Evolutionary conservation across 2,113 vertebrate genomes (phyloP).

Genomic region (Heterotilapia buettikoferi): DNA sequence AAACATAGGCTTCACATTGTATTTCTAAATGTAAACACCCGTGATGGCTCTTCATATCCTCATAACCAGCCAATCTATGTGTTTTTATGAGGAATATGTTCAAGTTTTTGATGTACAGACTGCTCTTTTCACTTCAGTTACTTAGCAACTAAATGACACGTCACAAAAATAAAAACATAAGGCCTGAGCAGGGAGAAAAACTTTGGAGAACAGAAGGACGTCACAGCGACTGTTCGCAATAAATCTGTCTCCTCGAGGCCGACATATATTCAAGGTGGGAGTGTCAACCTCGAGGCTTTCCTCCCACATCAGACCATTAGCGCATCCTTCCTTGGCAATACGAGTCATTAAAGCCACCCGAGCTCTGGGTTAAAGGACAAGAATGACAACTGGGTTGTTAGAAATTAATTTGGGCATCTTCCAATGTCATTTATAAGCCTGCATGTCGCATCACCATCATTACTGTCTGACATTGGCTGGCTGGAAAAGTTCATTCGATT

Average conservation of each 20-base stretch:
- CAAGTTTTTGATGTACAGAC: background rate
- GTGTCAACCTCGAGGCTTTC: background rate
- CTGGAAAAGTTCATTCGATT: background rate
- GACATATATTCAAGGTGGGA: background rate
- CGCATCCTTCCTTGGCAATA: background rate
- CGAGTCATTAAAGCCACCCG: background rate
- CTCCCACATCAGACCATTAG: background rate
- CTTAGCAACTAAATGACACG: slow-evolving; percentile 30
- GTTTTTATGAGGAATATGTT: background rate
- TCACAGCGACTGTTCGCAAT: background rate
- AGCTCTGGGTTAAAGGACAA: background rate
- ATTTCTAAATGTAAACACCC: background rate
- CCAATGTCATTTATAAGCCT: background rate
- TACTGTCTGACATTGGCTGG: background rate
- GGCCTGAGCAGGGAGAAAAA: background rate
- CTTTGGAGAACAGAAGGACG: background rate
- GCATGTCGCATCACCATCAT: background rate
- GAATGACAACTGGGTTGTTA: background rate
- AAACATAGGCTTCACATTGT: background rate
- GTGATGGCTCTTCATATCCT: background rate
- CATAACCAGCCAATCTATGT: background rate
- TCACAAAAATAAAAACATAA: background rate
- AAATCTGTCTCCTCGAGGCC: background rate
- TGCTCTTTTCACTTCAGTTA: slow-evolving; percentile 16
- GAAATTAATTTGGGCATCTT: background rate